Percentiles rank a stretch among this genome's conserved stretches.
These are phyloP conservation scores for Rotaria magnacalcarata DNA, from an alignment of 2,888 invertebrate genomes.

Conservation along the genomic window DNA sequence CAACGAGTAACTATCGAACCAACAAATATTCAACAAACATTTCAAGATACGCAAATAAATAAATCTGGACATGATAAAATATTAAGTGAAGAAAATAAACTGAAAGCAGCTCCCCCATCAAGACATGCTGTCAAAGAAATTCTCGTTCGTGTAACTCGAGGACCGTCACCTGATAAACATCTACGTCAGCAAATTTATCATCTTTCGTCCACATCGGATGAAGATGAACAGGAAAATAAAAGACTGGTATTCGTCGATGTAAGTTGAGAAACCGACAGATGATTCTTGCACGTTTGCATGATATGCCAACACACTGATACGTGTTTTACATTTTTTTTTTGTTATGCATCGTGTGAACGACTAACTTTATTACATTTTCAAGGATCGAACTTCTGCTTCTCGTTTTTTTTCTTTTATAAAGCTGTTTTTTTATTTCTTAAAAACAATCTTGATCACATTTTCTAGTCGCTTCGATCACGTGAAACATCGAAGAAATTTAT, in stretches of 20 bases:
- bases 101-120: not conserved
- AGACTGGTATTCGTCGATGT: not conserved
- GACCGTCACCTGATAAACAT: slow-evolving; percentile 8
- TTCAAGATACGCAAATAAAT: no score
- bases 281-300: slow-evolving; percentile 13
- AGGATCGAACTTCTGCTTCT: not conserved
- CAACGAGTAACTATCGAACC: not conserved
- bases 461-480: not conserved
- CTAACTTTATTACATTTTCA: not conserved
- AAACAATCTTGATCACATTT: no score
- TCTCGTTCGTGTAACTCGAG: not conserved
- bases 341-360: no score
- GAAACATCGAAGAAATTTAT: not conserved
- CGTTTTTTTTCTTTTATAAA: not conserved
- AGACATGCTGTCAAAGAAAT: not conserved
- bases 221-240: not conserved
- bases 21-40: not conserved
- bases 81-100: not conserved
- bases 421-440: not conserved
- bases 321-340: not conserved
- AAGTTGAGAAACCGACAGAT: not conserved
- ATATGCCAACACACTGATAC: not conserved
- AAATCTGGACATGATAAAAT: not conserved
- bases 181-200: no score
- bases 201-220: not conserved